Conservation (phyloP, 2,888 invertebrate species). For the Lagria hirta region DNA sequence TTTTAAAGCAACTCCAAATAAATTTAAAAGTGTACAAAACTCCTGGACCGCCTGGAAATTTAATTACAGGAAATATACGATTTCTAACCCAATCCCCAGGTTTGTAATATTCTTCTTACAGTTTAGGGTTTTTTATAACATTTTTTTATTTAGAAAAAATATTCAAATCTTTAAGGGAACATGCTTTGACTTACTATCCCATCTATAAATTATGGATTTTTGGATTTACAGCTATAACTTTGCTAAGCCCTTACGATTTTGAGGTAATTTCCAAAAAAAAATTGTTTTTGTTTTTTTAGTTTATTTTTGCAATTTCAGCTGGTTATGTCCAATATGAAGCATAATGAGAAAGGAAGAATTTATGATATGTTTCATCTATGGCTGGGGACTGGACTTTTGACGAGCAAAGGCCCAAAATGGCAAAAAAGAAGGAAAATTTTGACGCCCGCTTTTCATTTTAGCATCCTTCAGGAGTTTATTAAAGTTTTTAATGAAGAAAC, state of each 20-base stretch:
- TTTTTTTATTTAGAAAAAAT: slow-evolving; percentile 4
- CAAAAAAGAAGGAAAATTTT: slow-evolving; percentile 31
- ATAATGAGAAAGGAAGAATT: slow-evolving; percentile 3
- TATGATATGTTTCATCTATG: slow-evolving; percentile 15
- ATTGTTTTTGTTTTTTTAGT: slow-evolving; percentile 3
- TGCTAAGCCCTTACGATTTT: slow-evolving; percentile 13
- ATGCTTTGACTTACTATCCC: slow-evolving; percentile 5
- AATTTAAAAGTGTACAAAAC: too few species aligned
- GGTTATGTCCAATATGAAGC: slow-evolving; percentile 5
- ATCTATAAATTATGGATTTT: slow-evolving; percentile 7
- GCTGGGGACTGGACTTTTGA: slow-evolving; percentile 25
- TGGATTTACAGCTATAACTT: slow-evolving; percentile 1
- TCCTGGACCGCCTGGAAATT: too few species aligned
- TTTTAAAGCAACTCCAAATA: too few species aligned
- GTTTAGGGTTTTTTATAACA: too few species aligned
- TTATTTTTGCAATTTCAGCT: slow-evolving; percentile 4
- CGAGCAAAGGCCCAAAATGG: slow-evolving; percentile 28
- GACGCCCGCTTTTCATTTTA: slow-evolving; percentile 33
- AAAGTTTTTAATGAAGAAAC: slow-evolving; percentile 26
- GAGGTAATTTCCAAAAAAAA: slow-evolving; percentile 5
- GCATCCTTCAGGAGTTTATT: slow-evolving; percentile 29
- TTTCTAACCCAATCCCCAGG: too few species aligned
- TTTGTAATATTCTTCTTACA: too few species aligned
- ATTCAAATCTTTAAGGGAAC: slow-evolving; percentile 8
- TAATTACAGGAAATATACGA: too few species aligned